Base-by-base conservation (phyloP, 2,888 invertebrate species). In the Drosophila histrio region DNA sequence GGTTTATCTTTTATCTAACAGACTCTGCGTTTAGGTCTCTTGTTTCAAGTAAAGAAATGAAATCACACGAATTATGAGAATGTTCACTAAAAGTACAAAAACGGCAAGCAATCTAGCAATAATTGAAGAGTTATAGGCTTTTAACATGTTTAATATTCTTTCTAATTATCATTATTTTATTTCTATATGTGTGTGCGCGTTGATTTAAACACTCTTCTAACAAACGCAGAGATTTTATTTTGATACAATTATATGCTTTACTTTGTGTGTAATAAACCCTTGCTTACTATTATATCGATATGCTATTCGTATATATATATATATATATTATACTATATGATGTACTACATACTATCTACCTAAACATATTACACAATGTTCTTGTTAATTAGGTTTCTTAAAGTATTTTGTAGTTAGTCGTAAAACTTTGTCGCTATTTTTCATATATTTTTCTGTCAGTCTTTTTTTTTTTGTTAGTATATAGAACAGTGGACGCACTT, bases 341-440 rank as follows among this genome's bases (percentile, higher is more conserved):
- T 43, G 47, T 41, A 54, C 28, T 44, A 47, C 26, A 44, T 61
- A 60, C 58, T 72, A 69, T 60, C 56, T 65, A 74, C 19, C 64
- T 44, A 69, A 32, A 73, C 19, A 73, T 74, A 63, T 58, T 36
- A 17, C 22, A 41, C 54, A 71, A 75, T 52, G 63, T 67, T 63
- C 79, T 81, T 81, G 82, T 81, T 81, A 81, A 84, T 77, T 81
- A 84, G 85, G 82, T 84, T 84, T 84, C 85, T 79, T 77, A 53
- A 70, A 58, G 84, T 81, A 81, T 74, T 81, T 81, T 74, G 73
- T 81, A 81, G 82, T 70, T 79, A 77, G 69, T 57, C 59, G 57
- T 81, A 73, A 57, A 58, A 54, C 57, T 62, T 62, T 59, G 62
- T 66, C 57, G 36, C 54, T 65, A 28, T 60, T 61, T 61, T 34